Conservation (phyloP, 1,140 invertebrate genomes). For the Carcinoscorpius rotundicauda region DNA sequence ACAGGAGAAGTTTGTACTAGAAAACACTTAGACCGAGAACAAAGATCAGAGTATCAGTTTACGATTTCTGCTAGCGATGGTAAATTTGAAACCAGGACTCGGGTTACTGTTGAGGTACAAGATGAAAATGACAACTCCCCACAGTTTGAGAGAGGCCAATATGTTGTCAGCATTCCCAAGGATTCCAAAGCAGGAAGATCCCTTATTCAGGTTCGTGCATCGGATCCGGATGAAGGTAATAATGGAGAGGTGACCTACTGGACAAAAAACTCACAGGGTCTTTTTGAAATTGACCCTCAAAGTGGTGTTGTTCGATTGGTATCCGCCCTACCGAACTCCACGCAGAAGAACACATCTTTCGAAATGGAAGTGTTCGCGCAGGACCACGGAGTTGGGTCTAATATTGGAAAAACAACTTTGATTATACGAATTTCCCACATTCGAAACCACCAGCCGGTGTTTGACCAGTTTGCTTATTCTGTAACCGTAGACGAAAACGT, state of each 20-base stretch:
- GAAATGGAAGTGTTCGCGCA: constrained; percentile 29
- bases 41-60: constrained; percentile 24
- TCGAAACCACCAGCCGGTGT: constrained; percentile 26
- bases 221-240: constrained; percentile 36
- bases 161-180: constrained; percentile 31
- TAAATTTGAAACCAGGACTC: constrained; percentile 22
- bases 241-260: constrained; percentile 82
- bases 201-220: constrained; percentile 22
- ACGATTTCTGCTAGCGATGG: constrained; percentile 26
- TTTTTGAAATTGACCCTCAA: constrained; percentile 77
- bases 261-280: constrained; percentile 80
- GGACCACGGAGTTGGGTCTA: constrained; percentile 26
- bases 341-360: constrained; percentile 20
- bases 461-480: constrained; percentile 25
- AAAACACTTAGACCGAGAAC: constrained; percentile 74
- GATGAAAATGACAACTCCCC: constrained; percentile 41
- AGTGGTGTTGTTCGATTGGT: constrained; percentile 71
- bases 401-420: constrained; percentile 26
- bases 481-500: constrained; percentile 27
- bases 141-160: constrained; percentile 32
- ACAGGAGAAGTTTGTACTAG: constrained; percentile 84
- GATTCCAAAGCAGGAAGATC: constrained; percentile 29
- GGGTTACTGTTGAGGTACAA: constrained; percentile 24
- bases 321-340: constrained; percentile 42
- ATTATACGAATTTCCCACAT: constrained; percentile 24